These are phyloP conservation scores for Tribolium madens DNA, from an alignment of 1,140 invertebrate genomes.

Conservation along the genomic window DNA sequence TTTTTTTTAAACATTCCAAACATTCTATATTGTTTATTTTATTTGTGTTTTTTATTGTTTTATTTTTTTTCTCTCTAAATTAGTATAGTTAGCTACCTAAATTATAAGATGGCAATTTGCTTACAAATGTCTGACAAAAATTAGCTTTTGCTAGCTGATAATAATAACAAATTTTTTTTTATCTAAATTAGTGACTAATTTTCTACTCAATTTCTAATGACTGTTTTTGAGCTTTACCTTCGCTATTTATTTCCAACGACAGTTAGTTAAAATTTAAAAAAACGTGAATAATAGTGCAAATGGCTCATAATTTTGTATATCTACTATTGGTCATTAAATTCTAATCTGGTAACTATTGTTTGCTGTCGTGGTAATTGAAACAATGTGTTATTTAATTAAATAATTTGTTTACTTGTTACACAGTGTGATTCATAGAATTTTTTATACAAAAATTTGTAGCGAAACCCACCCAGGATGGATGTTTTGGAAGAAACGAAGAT, in stretches of 20 bases:
- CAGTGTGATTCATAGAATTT: too few relatives aligned
- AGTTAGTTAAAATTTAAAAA: not conserved
- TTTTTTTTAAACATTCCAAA: too few relatives aligned
- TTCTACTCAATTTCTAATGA: not conserved
- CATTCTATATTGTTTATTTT: too few relatives aligned
- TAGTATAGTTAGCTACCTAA: too few relatives aligned
- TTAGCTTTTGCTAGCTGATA: not conserved
- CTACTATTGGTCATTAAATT: not conserved
- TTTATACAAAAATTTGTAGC: constrained; percentile 29
- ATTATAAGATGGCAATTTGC: too few relatives aligned
- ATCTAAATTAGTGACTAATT: not conserved
- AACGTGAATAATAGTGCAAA: not conserved
- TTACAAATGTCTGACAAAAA: not conserved
- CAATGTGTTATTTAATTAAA: too few relatives aligned
- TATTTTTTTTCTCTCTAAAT: too few relatives aligned
- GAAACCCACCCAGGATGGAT: constrained; percentile 67
- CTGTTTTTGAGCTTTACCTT: not conserved
- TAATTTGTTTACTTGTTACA: too few relatives aligned
- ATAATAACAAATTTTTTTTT: not conserved
- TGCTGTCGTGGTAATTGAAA: not conserved
- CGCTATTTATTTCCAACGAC: not conserved
- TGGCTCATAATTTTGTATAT: not conserved
- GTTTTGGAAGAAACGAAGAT: constrained; percentile 78
- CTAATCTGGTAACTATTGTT: not conserved
- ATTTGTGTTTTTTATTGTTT: too few relatives aligned